phyloP scores from a whole-genome alignment of 2,113 vertebrate genomes.

The Mellivora capensis region DNA sequence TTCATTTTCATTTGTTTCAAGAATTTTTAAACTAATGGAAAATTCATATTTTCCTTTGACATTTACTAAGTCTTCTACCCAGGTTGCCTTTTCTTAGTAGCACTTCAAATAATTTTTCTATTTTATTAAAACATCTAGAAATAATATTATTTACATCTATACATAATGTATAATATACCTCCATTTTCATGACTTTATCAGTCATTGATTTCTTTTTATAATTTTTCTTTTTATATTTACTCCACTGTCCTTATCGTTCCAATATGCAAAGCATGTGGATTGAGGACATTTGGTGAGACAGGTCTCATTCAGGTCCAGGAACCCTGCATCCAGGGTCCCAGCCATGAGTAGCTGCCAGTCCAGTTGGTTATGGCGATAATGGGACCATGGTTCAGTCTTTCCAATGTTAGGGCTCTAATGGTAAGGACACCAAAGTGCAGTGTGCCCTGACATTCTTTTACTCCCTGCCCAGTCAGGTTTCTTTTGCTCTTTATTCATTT shows the following conservation, averaged over 20 bases:
- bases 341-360: neutral
- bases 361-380: neutral
- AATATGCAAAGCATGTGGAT: neutral
- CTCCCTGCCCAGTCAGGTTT: neutral
- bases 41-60: neutral
- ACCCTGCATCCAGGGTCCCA: neutral
- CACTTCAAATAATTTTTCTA: neutral
- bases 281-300: neutral
- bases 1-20: neutral
- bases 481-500: neutral
- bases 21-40: neutral
- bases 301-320: neutral
- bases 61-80: neutral
- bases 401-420: neutral
- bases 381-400: neutral
- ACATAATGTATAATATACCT: neutral
- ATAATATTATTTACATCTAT: neutral
- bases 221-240: neutral
- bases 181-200: neutral
- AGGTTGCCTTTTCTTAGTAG: neutral
- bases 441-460: neutral
- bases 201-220: neutral
- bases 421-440: neutral
- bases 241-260: neutral
- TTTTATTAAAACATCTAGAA: neutral